These are phyloP conservation scores for Mythimna loreyi DNA, from an alignment of 2,888 invertebrate species.

Conservation along the genomic window DNA sequence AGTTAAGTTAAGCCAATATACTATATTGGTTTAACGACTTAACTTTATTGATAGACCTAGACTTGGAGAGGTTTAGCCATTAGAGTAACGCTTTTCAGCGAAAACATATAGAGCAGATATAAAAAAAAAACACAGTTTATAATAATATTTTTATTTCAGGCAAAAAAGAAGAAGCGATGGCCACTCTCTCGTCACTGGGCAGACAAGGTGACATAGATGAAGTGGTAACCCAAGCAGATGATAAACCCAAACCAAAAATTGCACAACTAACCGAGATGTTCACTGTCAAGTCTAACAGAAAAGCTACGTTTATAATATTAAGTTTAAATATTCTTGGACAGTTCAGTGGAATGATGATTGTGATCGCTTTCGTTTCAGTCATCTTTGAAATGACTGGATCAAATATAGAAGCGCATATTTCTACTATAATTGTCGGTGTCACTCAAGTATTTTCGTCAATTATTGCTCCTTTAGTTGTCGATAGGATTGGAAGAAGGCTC, in stretches of 20 bases:
- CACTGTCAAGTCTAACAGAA: conserved; percentile 70
- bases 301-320: conserved; percentile 70
- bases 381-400: conserved; percentile 77
- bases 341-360: conserved; percentile 71
- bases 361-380: conserved; percentile 69
- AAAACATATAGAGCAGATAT: background rate
- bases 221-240: conserved; percentile 58
- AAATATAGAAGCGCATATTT: conserved; percentile 69
- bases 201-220: conserved; percentile 70
- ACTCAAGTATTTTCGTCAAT: conserved; percentile 70
- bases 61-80: background rate
- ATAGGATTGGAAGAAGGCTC: conserved; percentile 71
- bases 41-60: too few species aligned
- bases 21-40: too few species aligned
- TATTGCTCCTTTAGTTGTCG: conserved; percentile 73
- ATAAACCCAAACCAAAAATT: conserved; percentile 49
- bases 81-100: background rate
- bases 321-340: conserved; percentile 70
- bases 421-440: conserved; percentile 74
- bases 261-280: conserved; percentile 69
- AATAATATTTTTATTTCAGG: conserved; percentile 63
- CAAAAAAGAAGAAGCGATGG: conserved; percentile 64
- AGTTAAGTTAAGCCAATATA: too few species aligned
- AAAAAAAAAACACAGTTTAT: background rate
- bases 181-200: conserved; percentile 65